Evolutionary conservation across 2,797 vertebrate species (phyloP).

Genomic region (Hemibagrus guttatus): DNA sequence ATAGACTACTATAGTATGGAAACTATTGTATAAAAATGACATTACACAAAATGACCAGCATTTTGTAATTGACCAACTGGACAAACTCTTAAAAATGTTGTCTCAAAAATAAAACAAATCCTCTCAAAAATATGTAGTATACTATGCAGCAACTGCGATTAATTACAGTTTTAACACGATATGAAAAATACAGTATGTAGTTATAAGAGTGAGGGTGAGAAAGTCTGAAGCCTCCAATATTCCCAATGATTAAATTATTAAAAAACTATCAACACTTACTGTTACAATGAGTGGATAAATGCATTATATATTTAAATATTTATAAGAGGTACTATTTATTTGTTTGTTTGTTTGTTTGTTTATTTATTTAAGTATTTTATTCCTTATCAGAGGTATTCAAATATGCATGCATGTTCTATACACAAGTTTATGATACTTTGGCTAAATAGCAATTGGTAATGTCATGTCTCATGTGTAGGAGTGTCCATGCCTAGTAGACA

Average conservation of each 20-base stretch:
- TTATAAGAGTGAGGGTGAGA: not conserved
- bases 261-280: not conserved
- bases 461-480: conserved; percentile 70
- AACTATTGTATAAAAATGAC: not conserved
- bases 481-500: conserved; percentile 82
- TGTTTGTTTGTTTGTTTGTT: no score
- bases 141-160: not conserved
- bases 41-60: not conserved
- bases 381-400: not conserved
- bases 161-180: not conserved
- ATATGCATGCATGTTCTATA: not conserved
- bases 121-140: not conserved
- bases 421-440: not conserved
- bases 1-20: not conserved
- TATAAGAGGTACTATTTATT: no score
- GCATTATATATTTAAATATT: not conserved
- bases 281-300: not conserved
- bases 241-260: not conserved
- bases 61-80: not conserved
- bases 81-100: not conserved
- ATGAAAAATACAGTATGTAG: not conserved
- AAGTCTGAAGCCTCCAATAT: no score
- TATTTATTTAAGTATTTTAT: no score
- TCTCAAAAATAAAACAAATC: no score
- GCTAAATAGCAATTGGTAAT: not conserved